Base-by-base conservation (phyloP, 1,140 invertebrate genomes). In the Vollenhovia emeryi region DNA sequence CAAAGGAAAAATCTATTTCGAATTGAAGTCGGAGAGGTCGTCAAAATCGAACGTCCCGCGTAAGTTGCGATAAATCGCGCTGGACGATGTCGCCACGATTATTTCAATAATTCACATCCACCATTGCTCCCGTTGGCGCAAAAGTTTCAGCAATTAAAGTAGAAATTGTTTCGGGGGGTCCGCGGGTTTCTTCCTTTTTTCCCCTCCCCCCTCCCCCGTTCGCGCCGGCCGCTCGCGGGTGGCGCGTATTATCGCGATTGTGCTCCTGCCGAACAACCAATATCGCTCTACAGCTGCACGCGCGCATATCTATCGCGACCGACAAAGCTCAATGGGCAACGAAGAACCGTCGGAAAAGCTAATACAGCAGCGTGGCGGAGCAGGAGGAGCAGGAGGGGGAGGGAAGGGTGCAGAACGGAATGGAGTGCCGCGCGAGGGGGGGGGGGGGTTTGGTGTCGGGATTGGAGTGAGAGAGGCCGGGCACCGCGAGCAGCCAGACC, bases 301-400 rank as follows among this genome's bases (percentile, higher is more conserved):
- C 66, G 50, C 40, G 78, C 78, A 59, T 82, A 82, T 82, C 78
- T 82, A 82, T 82, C 78, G 78, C 43, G 45, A 75, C 57, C 33
- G 79, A 48, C 27, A 9, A 86, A 84, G 73, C 40, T 48, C 84
- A 79, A 43, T 45, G 68, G 78, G 64, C 84, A 74, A 88, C 82
- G 68, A 79, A 60, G 73, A 85, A 78, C 75, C 84, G 76, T 86
- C 64, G 88, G 73, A 82, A 82, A 71, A 82, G 78, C 78, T 82
- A 82, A 82, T 82, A 82, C 33, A 82, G 66, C 66, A 82, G 62
- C 48, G 85, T 74, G 69, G 45, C 64, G 21, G 36, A 24, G 8
- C 18, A 48, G 27, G 13, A 30, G 18, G 11, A 15, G 24, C 8
- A 1, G 55, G 18, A 13, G 30, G 18, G 43, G 30, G 33, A 27